Evolutionary conservation across 1,140 invertebrate species (phyloP).

Genomic region (Ostrea denselamellosa): DNA sequence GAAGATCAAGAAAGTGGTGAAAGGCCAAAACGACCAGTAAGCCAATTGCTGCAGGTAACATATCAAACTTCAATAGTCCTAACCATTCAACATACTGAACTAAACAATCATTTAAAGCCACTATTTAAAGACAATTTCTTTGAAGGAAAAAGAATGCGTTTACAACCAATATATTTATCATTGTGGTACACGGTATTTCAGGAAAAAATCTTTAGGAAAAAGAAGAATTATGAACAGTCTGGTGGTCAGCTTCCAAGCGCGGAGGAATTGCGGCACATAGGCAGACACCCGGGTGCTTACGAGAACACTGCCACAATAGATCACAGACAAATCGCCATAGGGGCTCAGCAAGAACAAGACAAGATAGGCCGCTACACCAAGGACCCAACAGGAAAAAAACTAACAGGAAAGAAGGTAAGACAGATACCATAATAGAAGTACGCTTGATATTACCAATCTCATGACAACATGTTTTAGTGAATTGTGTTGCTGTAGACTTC

Average conservation of each 20-base stretch:
- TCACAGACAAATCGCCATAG: neutral
- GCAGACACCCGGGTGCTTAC: neutral
- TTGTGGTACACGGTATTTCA: neutral
- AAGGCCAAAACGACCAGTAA: neutral
- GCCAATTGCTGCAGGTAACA: neutral
- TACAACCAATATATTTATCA: neutral
- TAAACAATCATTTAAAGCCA: no score
- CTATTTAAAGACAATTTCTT: neutral
- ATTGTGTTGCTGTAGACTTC: no score
- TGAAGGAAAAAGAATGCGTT: neutral
- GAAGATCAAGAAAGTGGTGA: neutral
- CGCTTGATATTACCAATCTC: neutral
- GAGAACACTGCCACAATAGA: constrained; percentile 17
- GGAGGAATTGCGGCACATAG: neutral
- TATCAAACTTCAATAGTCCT: no score
- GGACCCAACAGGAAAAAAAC: neutral
- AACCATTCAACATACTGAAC: no score
- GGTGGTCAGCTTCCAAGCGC: neutral
- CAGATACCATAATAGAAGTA: neutral
- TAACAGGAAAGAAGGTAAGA: neutral
- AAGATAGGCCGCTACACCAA: neutral
- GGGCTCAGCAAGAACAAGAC: constrained; percentile 7
- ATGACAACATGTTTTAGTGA: neutral
- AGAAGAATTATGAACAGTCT: neutral
- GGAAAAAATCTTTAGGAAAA: neutral